Conservation (phyloP, 2,113 vertebrate species). For the Tetrao urogallus region DNA sequence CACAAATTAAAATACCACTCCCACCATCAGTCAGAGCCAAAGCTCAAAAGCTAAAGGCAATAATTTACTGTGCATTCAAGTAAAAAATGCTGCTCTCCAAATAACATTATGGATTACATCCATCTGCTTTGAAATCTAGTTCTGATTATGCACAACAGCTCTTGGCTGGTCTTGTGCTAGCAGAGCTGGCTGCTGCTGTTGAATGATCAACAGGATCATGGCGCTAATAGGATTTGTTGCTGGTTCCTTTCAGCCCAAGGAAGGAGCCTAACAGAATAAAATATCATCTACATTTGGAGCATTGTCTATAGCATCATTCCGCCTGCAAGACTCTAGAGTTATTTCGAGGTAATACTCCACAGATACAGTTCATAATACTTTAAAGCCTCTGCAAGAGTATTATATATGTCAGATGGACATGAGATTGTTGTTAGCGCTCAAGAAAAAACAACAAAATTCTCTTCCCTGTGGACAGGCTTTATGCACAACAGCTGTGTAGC, state of each 20-base stretch:
- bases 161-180: slow-evolving; percentile 48
- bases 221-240: slow-evolving; percentile 25
- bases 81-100: slow-evolving; percentile 47
- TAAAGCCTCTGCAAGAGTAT: neutral
- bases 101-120: slow-evolving; percentile 47
- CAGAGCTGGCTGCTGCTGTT: slow-evolving; percentile 52
- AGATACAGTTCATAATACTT: neutral
- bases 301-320: neutral
- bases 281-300: neutral
- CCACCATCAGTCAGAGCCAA: slow-evolving; percentile 28
- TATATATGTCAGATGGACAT: neutral
- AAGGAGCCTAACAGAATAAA: neutral
- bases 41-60: slow-evolving; percentile 41
- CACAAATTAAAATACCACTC: slow-evolving; percentile 49
- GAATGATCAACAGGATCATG: slow-evolving; percentile 12
- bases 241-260: neutral
- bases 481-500: neutral
- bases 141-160: slow-evolving; percentile 54
- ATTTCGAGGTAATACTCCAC: neutral
- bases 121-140: slow-evolving; percentile 60
- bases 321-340: neutral
- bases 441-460: neutral
- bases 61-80: slow-evolving; percentile 25
- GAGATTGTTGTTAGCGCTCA: neutral
- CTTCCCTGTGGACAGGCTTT: neutral